phyloP scores from a whole-genome alignment of 2,113 vertebrate species.

The Desmodus rotundus region DNA sequence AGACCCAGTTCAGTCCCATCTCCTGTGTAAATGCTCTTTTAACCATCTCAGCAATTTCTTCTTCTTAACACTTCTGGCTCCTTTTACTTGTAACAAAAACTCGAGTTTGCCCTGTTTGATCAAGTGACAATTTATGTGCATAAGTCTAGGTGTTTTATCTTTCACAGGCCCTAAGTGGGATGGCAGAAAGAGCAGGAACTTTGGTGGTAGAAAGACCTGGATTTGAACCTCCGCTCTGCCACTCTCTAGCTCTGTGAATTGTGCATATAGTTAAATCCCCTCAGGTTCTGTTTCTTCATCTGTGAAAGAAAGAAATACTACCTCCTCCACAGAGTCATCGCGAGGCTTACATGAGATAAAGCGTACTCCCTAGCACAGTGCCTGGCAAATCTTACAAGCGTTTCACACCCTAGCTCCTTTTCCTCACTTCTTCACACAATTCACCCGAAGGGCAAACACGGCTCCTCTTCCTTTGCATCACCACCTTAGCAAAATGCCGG shows the following conservation, averaged over 20 bases:
- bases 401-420: not conserved
- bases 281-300: constrained; percentile 39
- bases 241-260: constrained; percentile 14
- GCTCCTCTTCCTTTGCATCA: not conserved
- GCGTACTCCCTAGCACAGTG: not conserved
- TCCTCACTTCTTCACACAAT: not conserved
- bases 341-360: constrained; percentile 12
- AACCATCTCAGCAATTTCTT: not conserved
- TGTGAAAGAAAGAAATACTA: constrained; percentile 6
- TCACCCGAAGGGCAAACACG: not conserved
- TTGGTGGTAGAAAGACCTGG: not conserved
- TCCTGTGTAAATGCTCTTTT: not conserved
- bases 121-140: not conserved
- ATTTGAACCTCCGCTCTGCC: not conserved
- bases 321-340: not conserved
- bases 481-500: not conserved
- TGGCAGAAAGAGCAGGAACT: not conserved
- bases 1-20: not conserved
- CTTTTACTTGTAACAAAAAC: not conserved
- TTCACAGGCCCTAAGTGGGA: not conserved
- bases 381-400: not conserved
- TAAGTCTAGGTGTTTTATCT: not conserved
- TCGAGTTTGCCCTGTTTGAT: not conserved
- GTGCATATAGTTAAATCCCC: not conserved
- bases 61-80: not conserved